Conservation (phyloP, 2,888 invertebrate species). For the Prenolepis imparis region DNA sequence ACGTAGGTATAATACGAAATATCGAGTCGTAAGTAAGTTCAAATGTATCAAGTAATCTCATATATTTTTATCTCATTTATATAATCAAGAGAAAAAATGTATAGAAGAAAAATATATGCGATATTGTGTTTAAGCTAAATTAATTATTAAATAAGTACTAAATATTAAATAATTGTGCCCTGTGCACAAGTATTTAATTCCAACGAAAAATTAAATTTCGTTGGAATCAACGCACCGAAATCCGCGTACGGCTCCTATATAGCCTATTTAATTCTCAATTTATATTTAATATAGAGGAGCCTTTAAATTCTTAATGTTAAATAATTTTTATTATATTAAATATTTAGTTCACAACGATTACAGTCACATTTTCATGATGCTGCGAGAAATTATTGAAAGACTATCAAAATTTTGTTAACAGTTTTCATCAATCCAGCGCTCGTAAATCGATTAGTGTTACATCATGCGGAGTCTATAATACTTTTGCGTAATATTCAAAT, state of each 20-base stretch:
- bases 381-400: constrained; percentile 11
- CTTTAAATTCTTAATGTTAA: no score
- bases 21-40: not conserved
- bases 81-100: not conserved
- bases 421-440: constrained; percentile 6
- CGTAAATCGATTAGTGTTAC: constrained; percentile 45
- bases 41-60: not conserved
- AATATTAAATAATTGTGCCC: no score
- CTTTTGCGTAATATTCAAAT: constrained; percentile 24
- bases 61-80: not conserved
- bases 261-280: no score
- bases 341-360: not conserved
- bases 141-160: not conserved
- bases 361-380: not conserved
- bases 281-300: no score
- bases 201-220: no score
- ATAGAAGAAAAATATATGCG: not conserved
- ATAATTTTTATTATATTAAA: not conserved
- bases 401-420: constrained; percentile 17
- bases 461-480: constrained; percentile 23
- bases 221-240: no score
- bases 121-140: no score
- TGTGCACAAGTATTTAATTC: no score
- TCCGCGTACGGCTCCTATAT: no score
- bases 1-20: not conserved